Base-by-base conservation (phyloP, 1,140 invertebrate genomes). In the Aphaenogaster ashmeadi region DNA sequence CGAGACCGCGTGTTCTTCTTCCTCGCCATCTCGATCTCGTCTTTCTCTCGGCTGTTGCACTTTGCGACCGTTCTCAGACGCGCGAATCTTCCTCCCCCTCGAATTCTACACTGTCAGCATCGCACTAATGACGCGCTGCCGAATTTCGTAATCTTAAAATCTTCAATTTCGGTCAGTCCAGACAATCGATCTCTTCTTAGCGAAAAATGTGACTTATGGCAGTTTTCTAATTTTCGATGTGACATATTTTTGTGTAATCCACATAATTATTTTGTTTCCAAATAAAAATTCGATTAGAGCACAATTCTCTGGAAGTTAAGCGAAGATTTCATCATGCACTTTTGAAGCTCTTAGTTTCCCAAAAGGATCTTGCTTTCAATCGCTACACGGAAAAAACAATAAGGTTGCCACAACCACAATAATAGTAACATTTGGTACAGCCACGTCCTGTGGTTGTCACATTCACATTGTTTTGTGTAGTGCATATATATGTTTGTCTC, bases 1-100 rank as follows among this genome's bases (percentile, higher is more conserved):
- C 67, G 52, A 58, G 21, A 36, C 50, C 54, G 27, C 52, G 13
- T 60, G 54, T 41, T 66, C 72, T 54, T 52, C 54, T 62, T 87
- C 41, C 69, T 86, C 41, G 9, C 13, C 33, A 13, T 81, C 54
- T 72, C 52, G 38, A 78, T 44, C 33, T 50, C 66, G 2, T 8
- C 41, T 44, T 69, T 50, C 41, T 66, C 47, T 60, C 62, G 36
- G 52, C 56, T 6, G 41, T 84, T 38, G 52, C 80, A n/a, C 38
- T 47, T 27, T 18, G 9, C 56, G 15, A 60, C 47, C 13, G 36
- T 44, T 13, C 6, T 41, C 75, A 15, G 7, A 36, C 18, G 8
- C 18, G 8, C 13, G 3, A 36, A 64, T 47, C 27, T 47, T 21
- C 41, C 33, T 13, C 21, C n/a, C 44, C 5, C 3, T 15, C 3